Percentiles rank a stretch among this genome's conserved stretches.
Evolutionary conservation across 2,113 vertebrate genomes (phyloP).

Genomic region (Morone chrysops): DNA sequence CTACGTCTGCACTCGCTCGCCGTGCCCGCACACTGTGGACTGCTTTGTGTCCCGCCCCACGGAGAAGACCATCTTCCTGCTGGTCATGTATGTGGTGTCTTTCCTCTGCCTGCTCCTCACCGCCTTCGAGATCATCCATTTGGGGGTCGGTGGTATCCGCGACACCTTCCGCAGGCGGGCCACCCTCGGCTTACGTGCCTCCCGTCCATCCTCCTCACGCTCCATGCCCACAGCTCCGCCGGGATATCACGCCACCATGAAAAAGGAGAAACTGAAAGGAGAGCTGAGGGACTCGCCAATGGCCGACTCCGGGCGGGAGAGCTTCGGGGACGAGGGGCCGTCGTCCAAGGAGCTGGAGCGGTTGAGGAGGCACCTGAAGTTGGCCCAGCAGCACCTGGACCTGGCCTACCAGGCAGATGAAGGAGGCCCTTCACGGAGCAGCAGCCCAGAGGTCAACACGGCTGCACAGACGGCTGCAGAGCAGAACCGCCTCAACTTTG

Average conservation of each 20-base stretch:
- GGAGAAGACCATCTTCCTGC: slow-evolving; percentile 91
- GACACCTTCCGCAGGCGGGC: slow-evolving; percentile 81
- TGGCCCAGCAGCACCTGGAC: slow-evolving; percentile 91
- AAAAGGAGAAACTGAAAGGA: slow-evolving; percentile 82
- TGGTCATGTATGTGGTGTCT: slow-evolving; percentile 91
- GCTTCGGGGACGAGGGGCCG: slow-evolving; percentile 74
- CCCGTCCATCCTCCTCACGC: slow-evolving; percentile 14
- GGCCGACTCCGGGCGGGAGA: slow-evolving; percentile 72
- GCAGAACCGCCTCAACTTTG: slow-evolving; percentile 91
- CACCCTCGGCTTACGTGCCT: slow-evolving; percentile 17
- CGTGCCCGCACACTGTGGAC: slow-evolving; percentile 90
- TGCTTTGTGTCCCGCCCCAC: slow-evolving; percentile 93
- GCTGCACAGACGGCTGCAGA: slow-evolving; percentile 79
- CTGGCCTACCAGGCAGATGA: slow-evolving; percentile 86
- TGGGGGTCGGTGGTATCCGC: slow-evolving; percentile 86
- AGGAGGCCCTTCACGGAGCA: slow-evolving; percentile 84
- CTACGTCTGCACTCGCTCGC: slow-evolving; percentile 87
- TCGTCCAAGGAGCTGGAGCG: slow-evolving; percentile 82
- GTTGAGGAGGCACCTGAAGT: slow-evolving; percentile 86
- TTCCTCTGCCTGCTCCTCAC: slow-evolving; percentile 90
- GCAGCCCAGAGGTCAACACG: slow-evolving; percentile 88
- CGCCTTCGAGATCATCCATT: slow-evolving; percentile 87
- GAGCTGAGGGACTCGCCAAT: slow-evolving; percentile 76
- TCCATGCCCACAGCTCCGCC: slow-evolving; percentile 82
- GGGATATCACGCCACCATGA: slow-evolving; percentile 87